Conservation (phyloP, 2,113 vertebrate species). For the Lepisosteus oculatus region DNA sequence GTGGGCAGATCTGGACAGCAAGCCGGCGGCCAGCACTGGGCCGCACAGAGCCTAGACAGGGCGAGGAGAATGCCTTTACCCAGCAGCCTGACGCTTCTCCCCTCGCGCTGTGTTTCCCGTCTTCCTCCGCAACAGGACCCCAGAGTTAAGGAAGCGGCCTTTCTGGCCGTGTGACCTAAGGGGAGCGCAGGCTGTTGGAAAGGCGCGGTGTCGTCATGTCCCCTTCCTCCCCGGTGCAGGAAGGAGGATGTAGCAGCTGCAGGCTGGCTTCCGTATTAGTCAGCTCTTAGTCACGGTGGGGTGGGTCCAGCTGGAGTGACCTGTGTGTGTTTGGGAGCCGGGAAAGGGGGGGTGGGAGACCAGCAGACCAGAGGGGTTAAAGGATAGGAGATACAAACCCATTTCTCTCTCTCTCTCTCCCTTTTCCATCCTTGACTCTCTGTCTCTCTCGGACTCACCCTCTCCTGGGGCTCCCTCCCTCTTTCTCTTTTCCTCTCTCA, state of each 20-base stretch:
- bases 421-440: background rate
- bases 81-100: no score
- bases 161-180: no score
- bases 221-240: slow-evolving; percentile 6
- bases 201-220: background rate
- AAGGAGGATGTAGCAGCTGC: slow-evolving; percentile 12
- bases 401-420: slow-evolving; percentile 3
- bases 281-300: slow-evolving; percentile 58
- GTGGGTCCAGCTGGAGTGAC: slow-evolving; percentile 59
- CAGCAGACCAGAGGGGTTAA: slow-evolving; percentile 39
- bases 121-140: no score
- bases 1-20: no score
- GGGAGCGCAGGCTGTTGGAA: no score
- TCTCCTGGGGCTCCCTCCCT: background rate
- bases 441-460: background rate
- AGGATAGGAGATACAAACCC: slow-evolving; percentile 76
- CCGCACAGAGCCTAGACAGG: no score
- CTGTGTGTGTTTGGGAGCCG: slow-evolving; percentile 68
- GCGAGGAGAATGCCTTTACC: no score
- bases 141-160: no score
- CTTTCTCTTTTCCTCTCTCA: background rate
- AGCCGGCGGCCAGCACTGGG: no score
- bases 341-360: slow-evolving; percentile 51
- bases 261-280: slow-evolving; percentile 68
- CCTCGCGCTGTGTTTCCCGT: no score